phyloP scores from a whole-genome alignment of 2,797 vertebrate species.

The Sparidentex hasta region DNA sequence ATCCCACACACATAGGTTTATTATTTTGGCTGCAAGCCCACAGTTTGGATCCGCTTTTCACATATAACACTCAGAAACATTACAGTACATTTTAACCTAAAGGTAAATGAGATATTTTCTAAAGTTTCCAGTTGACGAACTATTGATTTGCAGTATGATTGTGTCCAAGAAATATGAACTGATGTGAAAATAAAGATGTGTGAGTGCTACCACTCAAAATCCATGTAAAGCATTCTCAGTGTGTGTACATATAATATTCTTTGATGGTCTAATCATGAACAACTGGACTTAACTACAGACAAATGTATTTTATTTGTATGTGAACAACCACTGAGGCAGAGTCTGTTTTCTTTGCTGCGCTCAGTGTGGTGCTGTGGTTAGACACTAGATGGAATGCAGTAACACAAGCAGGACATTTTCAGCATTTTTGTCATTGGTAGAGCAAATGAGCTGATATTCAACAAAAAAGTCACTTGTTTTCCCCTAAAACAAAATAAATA shows the following conservation, averaged over 20 bases:
- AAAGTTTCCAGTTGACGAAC: slow-evolving; percentile 57
- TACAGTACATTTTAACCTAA: slow-evolving; percentile 69
- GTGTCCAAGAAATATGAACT: slow-evolving; percentile 50
- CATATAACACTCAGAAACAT: slow-evolving; percentile 38
- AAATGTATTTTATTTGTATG: not conserved
- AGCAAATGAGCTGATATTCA: not conserved
- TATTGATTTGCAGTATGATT: slow-evolving; percentile 68
- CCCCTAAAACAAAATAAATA: slow-evolving; percentile 12
- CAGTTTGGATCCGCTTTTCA: slow-evolving; percentile 35
- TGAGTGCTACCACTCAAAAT: slow-evolving; percentile 64
- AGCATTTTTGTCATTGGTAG: not conserved
- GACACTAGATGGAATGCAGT: slow-evolving; percentile 16
- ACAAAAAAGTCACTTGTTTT: slow-evolving; percentile 6
- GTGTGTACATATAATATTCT: slow-evolving; percentile 10
- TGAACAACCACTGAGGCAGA: not conserved
- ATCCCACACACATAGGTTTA: slow-evolving; percentile 28
- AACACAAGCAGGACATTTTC: not conserved
- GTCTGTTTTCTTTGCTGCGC: slow-evolving; percentile 5
- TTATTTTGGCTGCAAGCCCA: slow-evolving; percentile 26
- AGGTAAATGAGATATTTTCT: slow-evolving; percentile 60
- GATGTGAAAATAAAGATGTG: slow-evolving; percentile 71
- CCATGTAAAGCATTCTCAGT: slow-evolving; percentile 33
- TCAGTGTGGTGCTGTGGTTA: slow-evolving; percentile 4
- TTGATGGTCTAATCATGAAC: slow-evolving; percentile 16
- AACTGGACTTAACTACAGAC: not conserved